phyloP scores from a whole-genome alignment of 2,888 invertebrate genomes.

The Nymphalis c-album region DNA sequence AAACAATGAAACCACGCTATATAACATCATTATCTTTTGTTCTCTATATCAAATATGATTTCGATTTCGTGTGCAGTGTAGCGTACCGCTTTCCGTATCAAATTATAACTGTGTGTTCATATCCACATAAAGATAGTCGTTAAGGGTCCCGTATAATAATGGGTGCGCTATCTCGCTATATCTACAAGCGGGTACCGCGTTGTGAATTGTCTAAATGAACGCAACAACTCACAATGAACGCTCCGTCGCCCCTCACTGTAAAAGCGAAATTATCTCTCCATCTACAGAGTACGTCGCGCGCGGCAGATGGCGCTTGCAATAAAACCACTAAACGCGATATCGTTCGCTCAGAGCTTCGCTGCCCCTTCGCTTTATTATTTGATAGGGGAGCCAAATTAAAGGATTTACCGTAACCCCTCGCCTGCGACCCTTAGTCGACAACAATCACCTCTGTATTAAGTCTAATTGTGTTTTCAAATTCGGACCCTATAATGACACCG shows the following conservation, averaged over 20 bases:
- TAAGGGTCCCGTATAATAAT: constrained; percentile 66
- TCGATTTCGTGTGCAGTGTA: constrained; percentile 15
- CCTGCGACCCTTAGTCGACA: constrained; percentile 72
- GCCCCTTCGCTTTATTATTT: constrained; percentile 79
- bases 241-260: constrained; percentile 60
- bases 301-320: constrained; percentile 81
- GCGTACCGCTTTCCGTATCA: constrained; percentile 46
- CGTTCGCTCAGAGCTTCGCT: constrained; percentile 60
- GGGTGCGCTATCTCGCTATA: constrained; percentile 63
- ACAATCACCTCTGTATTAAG: constrained; percentile 82
- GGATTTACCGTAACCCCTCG: constrained; percentile 79
- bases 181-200: constrained; percentile 62
- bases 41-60: constrained; percentile 4
- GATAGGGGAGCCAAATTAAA: constrained; percentile 82
- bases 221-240: constrained; percentile 70
- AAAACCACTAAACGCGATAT: constrained; percentile 82
- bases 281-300: constrained; percentile 53
- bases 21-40: background rate
- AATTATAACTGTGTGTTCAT: constrained; percentile 64
- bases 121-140: constrained; percentile 61
- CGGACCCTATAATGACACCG: constrained; percentile 68
- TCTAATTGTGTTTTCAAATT: constrained; percentile 82
- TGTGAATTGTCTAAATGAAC: constrained; percentile 75
- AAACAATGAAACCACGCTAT: background rate
- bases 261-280: constrained; percentile 79